Base-by-base conservation (phyloP, 2,797 vertebrate species). In the Lutjanus argentimaculatus region DNA sequence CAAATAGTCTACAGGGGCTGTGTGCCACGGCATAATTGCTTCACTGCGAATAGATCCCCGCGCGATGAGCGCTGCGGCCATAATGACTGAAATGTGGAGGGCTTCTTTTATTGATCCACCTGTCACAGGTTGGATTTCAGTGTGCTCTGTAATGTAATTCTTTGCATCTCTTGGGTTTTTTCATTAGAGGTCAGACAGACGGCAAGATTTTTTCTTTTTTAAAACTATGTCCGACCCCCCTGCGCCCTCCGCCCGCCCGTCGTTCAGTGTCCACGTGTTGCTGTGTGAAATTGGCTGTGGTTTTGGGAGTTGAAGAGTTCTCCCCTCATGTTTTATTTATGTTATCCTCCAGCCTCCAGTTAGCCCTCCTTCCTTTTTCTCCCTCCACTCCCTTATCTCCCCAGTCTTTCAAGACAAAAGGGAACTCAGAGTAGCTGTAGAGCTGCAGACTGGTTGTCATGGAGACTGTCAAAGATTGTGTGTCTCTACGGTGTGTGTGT, bases 361-460 rank as follows among this genome's bases (percentile, higher is more conserved):
- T 85, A 83, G 89, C 84, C 88, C 63, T 71, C 78, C 86, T 85
- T 77, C 67, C 68, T 72, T 73, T 30, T 30, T 40, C 21, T 43
- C 51, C 76, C 84, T 83, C 75, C 85, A 72, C 83, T 76, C 83
- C 79, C 92, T 94, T 92, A 93, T 95, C 94, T 91, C 90, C 85
- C 79, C 69, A 79, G 91, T 93, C 92, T 93, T 92, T 92, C 90
- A 93, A 95, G 95, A 96, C 95, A 96, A 96, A 94, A 93, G 92
- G 89, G 84, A 92, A 90, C 80, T 93, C 85, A 58, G 90, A 91
- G 94, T 93, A 92, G 91, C 92, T 77, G 76, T 90, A 84, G 93
- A 91, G 91, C 93, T 95, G 93, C 93, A 94, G 92, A 86, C 91
- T 64, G 88, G 95, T 96, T 95, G 96, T 95, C 95, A 96, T 96